Evolutionary conservation across 2,888 invertebrate species (phyloP), one percentile per base, ranked within the genome.

Genomic region (Tholera decimalis): DNA sequence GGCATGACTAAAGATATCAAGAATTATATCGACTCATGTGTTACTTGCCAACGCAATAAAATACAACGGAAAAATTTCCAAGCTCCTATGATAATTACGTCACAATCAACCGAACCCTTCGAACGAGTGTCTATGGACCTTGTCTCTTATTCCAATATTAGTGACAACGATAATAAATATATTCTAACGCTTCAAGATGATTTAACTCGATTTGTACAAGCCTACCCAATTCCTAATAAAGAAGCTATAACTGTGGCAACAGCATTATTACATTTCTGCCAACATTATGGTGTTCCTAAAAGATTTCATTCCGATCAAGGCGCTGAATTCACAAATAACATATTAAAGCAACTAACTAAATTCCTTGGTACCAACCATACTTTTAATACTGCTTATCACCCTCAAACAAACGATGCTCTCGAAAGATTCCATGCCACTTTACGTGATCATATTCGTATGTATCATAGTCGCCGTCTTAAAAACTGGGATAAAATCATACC

Each of bases 51-150:
- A 65, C 67, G 79, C 13, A n/a, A n/a, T n/a, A n/a, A n/a, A n/a
- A n/a, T n/a, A n/a, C n/a, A n/a, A n/a, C n/a, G n/a, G n/a, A n/a
- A 85, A 81, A 46, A 54, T 0, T 86, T 65, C 47, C 61, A 85
- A 78, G 85, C 87, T 6, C 84, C 85, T 33, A 86, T 86, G 86
- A 77, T 85, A 0, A 83, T 87, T n/a, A 87, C 87, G 0, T 83
- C 84, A 0, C 73, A 69, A 37, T 84, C 83, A 1, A 81, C 82
- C 6, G 84, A 85, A 79, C 84, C 85, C 7, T 85, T 86, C 35
- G 84, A 85, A 77, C 66, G 83, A 22, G 81, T 87, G 6, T 77
- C 85, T 8, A 85, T 86, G 2, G 86, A 87, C 47, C 35, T 86
- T 57, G 86, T 87, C 0, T 86, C 85, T 0, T 87, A 86, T 51